Evolutionary conservation across 2,113 vertebrate genomes (phyloP), one percentile per base, ranked within the genome.

Genomic region (Periophthalmodon schlosseri): DNA sequence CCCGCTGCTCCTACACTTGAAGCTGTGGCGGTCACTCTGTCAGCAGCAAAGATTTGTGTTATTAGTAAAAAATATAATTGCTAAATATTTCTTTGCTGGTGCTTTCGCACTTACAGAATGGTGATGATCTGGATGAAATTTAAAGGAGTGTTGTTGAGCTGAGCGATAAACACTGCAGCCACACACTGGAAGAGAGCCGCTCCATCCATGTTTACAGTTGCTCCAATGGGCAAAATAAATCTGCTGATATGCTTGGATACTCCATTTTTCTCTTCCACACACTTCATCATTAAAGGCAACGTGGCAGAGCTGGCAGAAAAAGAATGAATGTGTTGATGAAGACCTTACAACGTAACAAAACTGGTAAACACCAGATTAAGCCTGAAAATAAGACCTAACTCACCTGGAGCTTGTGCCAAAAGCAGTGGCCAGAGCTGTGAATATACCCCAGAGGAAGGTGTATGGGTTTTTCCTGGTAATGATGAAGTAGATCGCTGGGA

Each of bases 131-230:
- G 94, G 86, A 96, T 92, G 49, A 97, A 95, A 92, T 96, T 91
- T 21, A 97, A 91, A 0, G 93, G 0, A 0, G 23, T 0, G 33
- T 76, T 2, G 72, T 96, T 96, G 14, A 96, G 91, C 88, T 97
- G 96, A 0, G 96, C 96, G 0, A 97, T 97, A 84, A 96, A 97
- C 72, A 97, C 96, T 0, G 96, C 89, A 0, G 96, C 96, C 78
- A 96, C 96, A 0, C 96, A 96, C 92, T 97, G 96, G 90, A 97
- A 97, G 54, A 95, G 94, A 0, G 96, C 96, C 0, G 96, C 96
- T 0, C 96, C 96, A 0, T 97, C 96, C 96, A 97, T 97, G 93
- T 97, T 97, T 69, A 97, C 95, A 0, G 96, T 97, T 14, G 96
- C 96, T 0, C 96, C 96, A 1, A 97, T 97, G 58, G 96, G 96